A percentile compares a stretch with the other conserved stretches of the same genome.
These are phyloP conservation scores for Pseudeuparius sepicola DNA, from an alignment of 2,888 invertebrate species.

Conservation along the genomic window DNA sequence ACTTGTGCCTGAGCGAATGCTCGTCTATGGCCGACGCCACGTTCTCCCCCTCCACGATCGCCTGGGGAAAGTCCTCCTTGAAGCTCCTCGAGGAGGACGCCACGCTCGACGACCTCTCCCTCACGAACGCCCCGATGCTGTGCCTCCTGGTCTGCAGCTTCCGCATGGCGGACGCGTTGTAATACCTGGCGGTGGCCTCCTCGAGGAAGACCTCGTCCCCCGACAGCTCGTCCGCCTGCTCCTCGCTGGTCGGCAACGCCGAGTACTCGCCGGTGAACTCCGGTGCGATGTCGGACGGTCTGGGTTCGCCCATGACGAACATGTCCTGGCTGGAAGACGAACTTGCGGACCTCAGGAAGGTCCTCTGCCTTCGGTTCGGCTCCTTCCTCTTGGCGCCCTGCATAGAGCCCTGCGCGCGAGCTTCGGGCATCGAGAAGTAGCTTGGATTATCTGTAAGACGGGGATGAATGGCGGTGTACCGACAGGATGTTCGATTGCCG, in stretches of 20 bases:
- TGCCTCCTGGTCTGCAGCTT: conserved; percentile 43
- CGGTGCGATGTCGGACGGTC: conserved; percentile 60
- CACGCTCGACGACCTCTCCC: conserved; percentile 33
- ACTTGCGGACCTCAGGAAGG: conserved; percentile 49
- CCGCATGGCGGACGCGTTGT: conserved; percentile 38
- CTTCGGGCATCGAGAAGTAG: conserved; percentile 56
- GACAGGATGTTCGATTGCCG: too few species aligned
- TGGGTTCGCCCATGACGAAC: conserved; percentile 58
- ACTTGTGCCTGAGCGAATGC: conserved; percentile 36
- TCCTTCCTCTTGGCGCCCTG: conserved; percentile 19
- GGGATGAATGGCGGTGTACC: too few species aligned
- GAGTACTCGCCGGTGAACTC: conserved; percentile 35
- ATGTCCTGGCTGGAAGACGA: conserved; percentile 54
- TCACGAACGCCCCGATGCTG: conserved; percentile 52
- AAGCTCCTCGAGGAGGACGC: conserved; percentile 32
- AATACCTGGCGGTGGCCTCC: conserved; percentile 42
- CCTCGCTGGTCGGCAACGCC: conserved; percentile 33
- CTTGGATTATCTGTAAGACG: conserved; percentile 69
- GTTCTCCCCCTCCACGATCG: conserved; percentile 29
- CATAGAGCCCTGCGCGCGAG: conserved; percentile 5
- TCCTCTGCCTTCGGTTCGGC: conserved; percentile 26
- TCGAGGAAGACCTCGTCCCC: conserved; percentile 51
- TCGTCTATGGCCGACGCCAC: conserved; percentile 31
- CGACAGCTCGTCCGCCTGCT: conserved; percentile 28
- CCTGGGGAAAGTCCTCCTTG: conserved; percentile 34